Conservation (phyloP, 2,113 vertebrate genomes). For the Numenius arquata region DNA sequence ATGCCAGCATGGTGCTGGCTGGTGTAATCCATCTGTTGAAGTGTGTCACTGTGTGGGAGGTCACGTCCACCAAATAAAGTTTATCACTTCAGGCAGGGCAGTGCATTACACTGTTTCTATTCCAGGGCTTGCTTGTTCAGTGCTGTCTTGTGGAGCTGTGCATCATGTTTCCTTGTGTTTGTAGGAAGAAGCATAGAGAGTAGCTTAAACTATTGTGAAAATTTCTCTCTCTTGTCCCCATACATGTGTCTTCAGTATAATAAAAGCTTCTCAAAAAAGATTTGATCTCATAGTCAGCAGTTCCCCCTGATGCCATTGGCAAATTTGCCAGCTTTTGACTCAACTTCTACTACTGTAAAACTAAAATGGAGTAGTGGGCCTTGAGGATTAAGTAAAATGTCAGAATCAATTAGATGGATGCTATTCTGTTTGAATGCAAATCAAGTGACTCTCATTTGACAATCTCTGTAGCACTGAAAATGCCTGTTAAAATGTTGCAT, state of each 20-base stretch:
- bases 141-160: not conserved
- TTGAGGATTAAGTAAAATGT: not conserved
- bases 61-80: not conserved
- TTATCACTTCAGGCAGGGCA: not conserved
- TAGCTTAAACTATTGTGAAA: not conserved
- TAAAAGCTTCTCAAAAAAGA: not conserved
- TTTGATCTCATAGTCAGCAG: not conserved
- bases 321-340: not conserved
- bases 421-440: not conserved
- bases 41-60: not conserved
- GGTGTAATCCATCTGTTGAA: not conserved
- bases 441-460: not conserved
- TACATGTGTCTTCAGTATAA: not conserved
- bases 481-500: not conserved
- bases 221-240: fast-evolving
- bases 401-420: not conserved
- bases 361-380: not conserved
- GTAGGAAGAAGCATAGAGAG: not conserved
- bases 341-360: not conserved
- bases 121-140: not conserved
- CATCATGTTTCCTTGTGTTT: not conserved
- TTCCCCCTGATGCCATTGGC: not conserved
- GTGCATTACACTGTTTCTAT: not conserved
- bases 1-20: not conserved
- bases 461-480: not conserved